phyloP scores from a whole-genome alignment of 1,140 invertebrate genomes.

The Archivesica marissinica region DNA sequence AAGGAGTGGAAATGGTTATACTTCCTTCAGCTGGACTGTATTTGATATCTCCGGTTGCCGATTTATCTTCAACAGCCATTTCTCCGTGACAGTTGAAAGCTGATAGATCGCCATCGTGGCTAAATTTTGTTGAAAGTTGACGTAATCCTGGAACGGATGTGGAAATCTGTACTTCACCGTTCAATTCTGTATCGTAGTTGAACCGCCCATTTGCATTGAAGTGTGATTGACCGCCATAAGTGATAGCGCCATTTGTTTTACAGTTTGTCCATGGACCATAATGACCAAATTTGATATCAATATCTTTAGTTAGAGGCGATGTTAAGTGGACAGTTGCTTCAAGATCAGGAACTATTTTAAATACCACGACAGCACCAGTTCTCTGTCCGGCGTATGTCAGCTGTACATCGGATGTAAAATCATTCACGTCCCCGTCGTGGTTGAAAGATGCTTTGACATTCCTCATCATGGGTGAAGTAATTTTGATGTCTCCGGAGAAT shows the following conservation, averaged over 20 bases:
- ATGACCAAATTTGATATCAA: constrained; percentile 18
- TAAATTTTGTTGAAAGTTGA: not conserved
- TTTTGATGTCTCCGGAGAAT: not conserved
- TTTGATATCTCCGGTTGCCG: not conserved
- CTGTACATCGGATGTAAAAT: constrained; percentile 6
- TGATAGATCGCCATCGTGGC: not conserved
- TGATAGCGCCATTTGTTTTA: not conserved
- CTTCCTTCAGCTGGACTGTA: not conserved
- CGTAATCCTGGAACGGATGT: not conserved
- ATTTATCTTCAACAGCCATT: not conserved
- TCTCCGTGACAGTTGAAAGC: not conserved
- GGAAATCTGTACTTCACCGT: not conserved
- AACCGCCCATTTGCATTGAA: not conserved
- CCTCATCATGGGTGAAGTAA: constrained; percentile 20
- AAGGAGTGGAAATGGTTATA: not conserved
- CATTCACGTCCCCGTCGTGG: not conserved
- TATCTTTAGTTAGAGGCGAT: constrained; percentile 7
- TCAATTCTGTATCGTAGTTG: not conserved
- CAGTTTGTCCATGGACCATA: not conserved
- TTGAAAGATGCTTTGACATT: constrained; percentile 27
- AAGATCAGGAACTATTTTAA: not conserved
- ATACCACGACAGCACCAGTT: not conserved
- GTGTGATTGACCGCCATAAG: not conserved
- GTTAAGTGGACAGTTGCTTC: not conserved
- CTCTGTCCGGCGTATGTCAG: constrained; percentile 6